A percentile compares a stretch with the other conserved stretches of the same genome.
These are phyloP conservation scores for Petrocephalus schoutedeni DNA, from an alignment of 2,797 vertebrate genomes.

Conservation along the genomic window DNA sequence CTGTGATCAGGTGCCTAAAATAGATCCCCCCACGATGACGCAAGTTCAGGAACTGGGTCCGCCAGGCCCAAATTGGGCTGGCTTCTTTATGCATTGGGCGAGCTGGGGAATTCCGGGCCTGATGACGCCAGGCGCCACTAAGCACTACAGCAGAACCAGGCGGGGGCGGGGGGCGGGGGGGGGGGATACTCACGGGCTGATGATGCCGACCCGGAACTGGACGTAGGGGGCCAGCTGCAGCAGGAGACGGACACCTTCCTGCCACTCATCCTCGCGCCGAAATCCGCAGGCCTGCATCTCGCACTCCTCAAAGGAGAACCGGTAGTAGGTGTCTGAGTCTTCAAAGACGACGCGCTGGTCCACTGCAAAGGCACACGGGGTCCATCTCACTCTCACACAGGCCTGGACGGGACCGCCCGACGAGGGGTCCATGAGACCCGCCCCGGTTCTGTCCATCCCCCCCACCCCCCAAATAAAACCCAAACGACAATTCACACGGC, in stretches of 20 bases:
- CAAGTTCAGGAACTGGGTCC: background rate
- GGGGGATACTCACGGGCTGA: slow-evolving; percentile 61
- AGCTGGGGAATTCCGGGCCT: background rate
- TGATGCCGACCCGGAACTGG: slow-evolving; percentile 52
- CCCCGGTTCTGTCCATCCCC: background rate
- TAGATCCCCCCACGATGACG: background rate
- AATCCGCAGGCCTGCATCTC: slow-evolving; percentile 72
- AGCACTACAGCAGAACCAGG: background rate
- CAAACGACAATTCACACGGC: background rate
- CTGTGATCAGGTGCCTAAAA: background rate
- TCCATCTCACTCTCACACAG: background rate
- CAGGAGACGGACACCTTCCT: slow-evolving; percentile 68
- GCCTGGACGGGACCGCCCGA: background rate
- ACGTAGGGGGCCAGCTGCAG: slow-evolving; percentile 60
- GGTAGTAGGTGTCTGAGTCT: slow-evolving; percentile 70
- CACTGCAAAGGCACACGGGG: slow-evolving; percentile 51
- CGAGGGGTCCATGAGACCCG: background rate
- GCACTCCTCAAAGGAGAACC: slow-evolving; percentile 77
- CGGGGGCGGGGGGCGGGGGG: background rate
- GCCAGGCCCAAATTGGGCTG: background rate
- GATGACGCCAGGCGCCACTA: background rate
- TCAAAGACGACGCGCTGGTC: slow-evolving; percentile 71
- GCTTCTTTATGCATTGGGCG: background rate
- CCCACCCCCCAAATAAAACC: background rate
- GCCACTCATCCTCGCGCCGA: slow-evolving; percentile 71